Percentiles rank a stretch among this genome's conserved stretches.
Conservation (phyloP, 1,140 invertebrate genomes). For the Pissodes strobi region DNA sequence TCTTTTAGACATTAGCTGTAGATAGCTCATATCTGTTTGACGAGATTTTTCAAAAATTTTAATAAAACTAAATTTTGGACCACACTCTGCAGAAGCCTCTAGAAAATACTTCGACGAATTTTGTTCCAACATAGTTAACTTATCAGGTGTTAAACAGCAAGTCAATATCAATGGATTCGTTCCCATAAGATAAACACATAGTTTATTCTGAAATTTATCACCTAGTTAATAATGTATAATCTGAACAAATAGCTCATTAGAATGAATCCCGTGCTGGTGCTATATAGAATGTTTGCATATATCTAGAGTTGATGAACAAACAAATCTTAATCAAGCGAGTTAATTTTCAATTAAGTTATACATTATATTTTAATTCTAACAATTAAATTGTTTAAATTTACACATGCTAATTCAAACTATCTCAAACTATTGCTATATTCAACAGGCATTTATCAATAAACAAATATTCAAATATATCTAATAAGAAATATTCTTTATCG, state of each 20-base stretch:
- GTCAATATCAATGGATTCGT: constrained; percentile 43
- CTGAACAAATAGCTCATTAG: not conserved
- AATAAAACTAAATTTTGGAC: constrained; percentile 42
- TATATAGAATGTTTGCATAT: too few relatives aligned
- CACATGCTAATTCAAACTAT: too few relatives aligned
- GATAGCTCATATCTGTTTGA: constrained; percentile 35
- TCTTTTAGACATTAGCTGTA: constrained; percentile 45
- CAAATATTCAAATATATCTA: too few relatives aligned
- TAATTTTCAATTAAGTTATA: too few relatives aligned
- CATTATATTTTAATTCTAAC: too few relatives aligned
- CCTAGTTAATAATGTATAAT: not conserved
- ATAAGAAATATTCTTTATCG: too few relatives aligned
- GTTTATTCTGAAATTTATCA: constrained; percentile 45
- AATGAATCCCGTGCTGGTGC: too few relatives aligned
- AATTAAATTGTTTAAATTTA: too few relatives aligned
- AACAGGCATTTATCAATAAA: too few relatives aligned
- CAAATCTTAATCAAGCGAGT: too few relatives aligned
- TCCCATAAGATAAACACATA: constrained; percentile 46
- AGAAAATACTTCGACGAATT: constrained; percentile 46
- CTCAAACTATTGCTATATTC: too few relatives aligned
- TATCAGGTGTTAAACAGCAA: constrained; percentile 48
- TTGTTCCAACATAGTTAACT: constrained; percentile 41
- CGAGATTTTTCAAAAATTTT: constrained; percentile 27
- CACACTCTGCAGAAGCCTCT: constrained; percentile 45
- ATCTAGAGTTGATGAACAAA: too few relatives aligned